Conservation (phyloP, 2,888 invertebrate genomes). For the Aromia moschata region DNA sequence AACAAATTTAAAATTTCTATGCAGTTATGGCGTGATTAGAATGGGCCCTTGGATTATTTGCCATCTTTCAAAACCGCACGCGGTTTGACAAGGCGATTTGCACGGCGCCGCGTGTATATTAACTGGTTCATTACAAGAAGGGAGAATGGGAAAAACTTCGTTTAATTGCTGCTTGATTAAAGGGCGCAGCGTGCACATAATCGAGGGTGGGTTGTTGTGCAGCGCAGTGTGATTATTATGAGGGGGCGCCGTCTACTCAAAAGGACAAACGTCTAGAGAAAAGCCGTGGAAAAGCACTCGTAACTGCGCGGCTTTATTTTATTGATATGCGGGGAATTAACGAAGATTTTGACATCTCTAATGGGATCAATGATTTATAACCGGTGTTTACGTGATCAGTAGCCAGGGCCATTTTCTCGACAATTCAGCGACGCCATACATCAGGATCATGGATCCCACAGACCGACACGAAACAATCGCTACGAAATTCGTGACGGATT, state of each 20-base stretch:
- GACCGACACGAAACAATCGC: too few species aligned
- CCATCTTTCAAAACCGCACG: conserved; percentile 37
- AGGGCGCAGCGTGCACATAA: conserved; percentile 56
- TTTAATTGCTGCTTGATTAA: conserved; percentile 64
- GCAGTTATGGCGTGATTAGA: conserved; percentile 29
- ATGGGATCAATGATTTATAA: conserved; percentile 4
- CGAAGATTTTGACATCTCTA: conserved; percentile 16
- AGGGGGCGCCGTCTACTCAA: conserved; percentile 44
- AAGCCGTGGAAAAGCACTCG: conserved; percentile 40
- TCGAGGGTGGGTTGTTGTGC: conserved; percentile 47
- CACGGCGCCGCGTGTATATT: conserved; percentile 56
- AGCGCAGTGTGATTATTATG: conserved; percentile 48
- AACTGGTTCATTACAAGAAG: conserved; percentile 56
- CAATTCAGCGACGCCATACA: too few species aligned
- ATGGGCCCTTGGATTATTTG: conserved; percentile 31
- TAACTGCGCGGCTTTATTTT: conserved; percentile 11
- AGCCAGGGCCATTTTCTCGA: too few species aligned
- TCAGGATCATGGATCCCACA: too few species aligned
- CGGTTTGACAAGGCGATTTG: conserved; percentile 33
- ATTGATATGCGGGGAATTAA: conserved; percentile 16
- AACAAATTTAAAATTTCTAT: background rate
- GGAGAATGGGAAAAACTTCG: conserved; percentile 53
- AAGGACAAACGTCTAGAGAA: conserved; percentile 49
- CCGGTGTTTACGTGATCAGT: background rate
- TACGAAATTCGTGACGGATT: too few species aligned